Evolutionary conservation across 2,113 vertebrate genomes (phyloP).

Genomic region (Crocuta crocuta): DNA sequence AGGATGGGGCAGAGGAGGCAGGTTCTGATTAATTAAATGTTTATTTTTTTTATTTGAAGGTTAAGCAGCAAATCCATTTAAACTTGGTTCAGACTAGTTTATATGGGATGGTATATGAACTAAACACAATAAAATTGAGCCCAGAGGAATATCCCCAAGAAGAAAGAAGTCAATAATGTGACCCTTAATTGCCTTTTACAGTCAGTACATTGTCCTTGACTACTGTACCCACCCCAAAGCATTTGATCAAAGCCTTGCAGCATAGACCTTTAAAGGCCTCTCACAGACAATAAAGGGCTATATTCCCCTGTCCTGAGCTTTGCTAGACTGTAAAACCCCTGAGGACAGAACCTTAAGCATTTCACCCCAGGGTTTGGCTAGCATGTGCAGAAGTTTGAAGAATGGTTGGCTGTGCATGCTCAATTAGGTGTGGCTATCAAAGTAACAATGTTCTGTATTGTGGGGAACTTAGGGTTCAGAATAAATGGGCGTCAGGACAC

Average conservation of each 20-base stretch:
- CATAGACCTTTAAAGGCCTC: background rate
- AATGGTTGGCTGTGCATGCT: background rate
- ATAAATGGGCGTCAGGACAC: background rate
- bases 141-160: conserved; percentile 46
- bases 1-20: background rate
- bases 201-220: background rate
- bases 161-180: conserved; percentile 59
- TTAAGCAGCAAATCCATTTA: conserved; percentile 72
- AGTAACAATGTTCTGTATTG: background rate
- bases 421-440: background rate
- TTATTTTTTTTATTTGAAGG: conserved; percentile 43
- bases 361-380: background rate
- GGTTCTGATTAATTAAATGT: conserved; percentile 56
- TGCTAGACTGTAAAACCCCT: background rate
- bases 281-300: background rate
- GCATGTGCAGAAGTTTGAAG: background rate
- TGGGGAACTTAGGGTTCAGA: background rate
- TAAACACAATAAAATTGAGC: conserved; percentile 67
- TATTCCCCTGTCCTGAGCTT: background rate
- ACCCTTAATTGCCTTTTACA: conserved; percentile 58
- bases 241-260: background rate
- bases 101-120: conserved; percentile 61
- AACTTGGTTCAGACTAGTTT: conserved; percentile 63
- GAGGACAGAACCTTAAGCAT: background rate
- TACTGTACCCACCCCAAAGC: background rate